Evolutionary conservation across 2,888 invertebrate species (phyloP), one percentile per base, ranked within the genome.

Genomic region (Nymphalis c-album): DNA sequence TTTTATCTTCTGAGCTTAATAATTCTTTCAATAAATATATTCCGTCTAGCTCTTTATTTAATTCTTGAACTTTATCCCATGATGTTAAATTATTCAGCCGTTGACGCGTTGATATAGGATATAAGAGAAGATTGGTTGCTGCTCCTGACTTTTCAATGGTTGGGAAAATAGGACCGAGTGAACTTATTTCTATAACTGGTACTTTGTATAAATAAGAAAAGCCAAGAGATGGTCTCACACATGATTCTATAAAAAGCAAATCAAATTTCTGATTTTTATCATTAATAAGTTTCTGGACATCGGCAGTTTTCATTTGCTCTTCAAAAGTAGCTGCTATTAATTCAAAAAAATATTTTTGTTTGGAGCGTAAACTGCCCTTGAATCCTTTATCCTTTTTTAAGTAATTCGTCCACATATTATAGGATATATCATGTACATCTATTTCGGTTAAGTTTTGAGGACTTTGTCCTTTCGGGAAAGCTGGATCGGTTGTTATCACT

Each of bases 401-500:
- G 50, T 50, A 57, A n/a, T 31, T 31, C 18, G 35, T 63, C 64
- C 64, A 67, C 17, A 64, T 20, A 35, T n/a, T 31, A 55, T 84
- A 80, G 0, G 83, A 81, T 2, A 78, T 48, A 63, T 83, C 79
- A 45, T 83, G 82, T 0, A 83, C 68, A 22, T 84, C 80, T 1
- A 85, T 81, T 76, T 85, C 82, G 18, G 77, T 83, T 0, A 84
- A 51, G 68, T 84, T 86, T 0, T 66, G 57, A 0, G 87, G 75
- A 13, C 76, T 18, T 45, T 72, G 18, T 1, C 90, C 85, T 22
- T 85, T 84, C 10, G 68, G 62, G 40, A 71, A 73, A 4, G 62
- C 75, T 0, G 87, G 85, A 67, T 86, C 69, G 16, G 90, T 53
- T 2, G 90, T 86, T 7, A 86, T 67, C 0, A 87, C 76, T 0